These are phyloP conservation scores for Epicampocera succincta DNA, from an alignment of 2,888 invertebrate genomes.

Conservation along the genomic window DNA sequence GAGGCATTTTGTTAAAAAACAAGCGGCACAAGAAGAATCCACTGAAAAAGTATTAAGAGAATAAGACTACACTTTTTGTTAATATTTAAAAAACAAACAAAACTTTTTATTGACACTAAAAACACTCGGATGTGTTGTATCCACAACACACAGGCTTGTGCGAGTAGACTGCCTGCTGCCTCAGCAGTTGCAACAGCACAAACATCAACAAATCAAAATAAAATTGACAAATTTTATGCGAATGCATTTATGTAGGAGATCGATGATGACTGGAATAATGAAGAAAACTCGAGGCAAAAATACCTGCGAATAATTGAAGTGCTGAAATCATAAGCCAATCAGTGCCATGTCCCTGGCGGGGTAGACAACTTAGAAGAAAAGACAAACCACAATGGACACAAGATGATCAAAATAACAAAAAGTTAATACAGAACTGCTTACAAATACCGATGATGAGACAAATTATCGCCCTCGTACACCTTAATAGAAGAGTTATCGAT, in stretches of 20 bases:
- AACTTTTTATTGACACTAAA: constrained; percentile 49
- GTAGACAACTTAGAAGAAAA: not conserved
- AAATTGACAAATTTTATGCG: constrained; percentile 38
- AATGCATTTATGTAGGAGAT: constrained; percentile 35
- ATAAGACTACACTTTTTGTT: constrained; percentile 60
- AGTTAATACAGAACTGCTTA: too few species aligned
- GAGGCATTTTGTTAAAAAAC: constrained; percentile 27
- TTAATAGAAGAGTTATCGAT: too few species aligned
- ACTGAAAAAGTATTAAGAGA: constrained; percentile 64
- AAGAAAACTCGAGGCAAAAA: constrained; percentile 17
- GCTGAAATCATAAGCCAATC: not conserved
- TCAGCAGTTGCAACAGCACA: constrained; percentile 12
- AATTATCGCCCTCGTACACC: too few species aligned
- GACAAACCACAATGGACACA: not conserved
- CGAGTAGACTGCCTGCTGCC: too few species aligned
- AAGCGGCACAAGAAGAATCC: not conserved
- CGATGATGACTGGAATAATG: not conserved
- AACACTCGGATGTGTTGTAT: constrained; percentile 51
- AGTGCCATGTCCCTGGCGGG: too few species aligned
- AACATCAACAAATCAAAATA: constrained; percentile 34
- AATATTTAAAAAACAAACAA: constrained; percentile 4
- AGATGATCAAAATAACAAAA: too few species aligned
- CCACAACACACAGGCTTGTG: constrained; percentile 18
- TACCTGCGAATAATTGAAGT: not conserved
- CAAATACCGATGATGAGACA: too few species aligned